Evolutionary conservation across 2,888 invertebrate genomes (phyloP).

Genomic region (Hydraecia micacea): DNA sequence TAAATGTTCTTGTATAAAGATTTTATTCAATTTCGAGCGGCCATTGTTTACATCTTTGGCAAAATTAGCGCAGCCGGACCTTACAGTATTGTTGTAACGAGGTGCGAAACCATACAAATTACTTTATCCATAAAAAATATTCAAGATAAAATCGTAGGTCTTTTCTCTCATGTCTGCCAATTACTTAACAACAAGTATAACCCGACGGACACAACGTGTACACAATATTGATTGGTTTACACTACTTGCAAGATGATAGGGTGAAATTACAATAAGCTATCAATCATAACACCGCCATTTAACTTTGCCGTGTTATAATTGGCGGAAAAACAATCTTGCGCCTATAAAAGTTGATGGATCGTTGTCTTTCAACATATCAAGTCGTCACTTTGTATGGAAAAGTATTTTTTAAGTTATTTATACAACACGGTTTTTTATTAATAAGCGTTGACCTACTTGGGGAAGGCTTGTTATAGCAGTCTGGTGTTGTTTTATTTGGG

Average conservation of each 20-base stretch:
- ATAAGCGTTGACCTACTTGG: neutral
- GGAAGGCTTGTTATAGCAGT: neutral
- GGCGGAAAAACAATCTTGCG: conserved; percentile 51
- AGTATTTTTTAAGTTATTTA: conserved; percentile 10
- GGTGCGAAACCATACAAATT: conserved; percentile 27
- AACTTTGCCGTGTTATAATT: conserved; percentile 50
- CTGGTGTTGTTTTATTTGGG: neutral
- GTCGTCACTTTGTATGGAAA: conserved; percentile 51
- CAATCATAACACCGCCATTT: conserved; percentile 52
- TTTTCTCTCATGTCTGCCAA: conserved; percentile 26
- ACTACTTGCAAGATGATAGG: conserved; percentile 37
- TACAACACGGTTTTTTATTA: conserved; percentile 23
- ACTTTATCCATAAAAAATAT: conserved; percentile 10
- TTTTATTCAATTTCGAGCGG: too few species aligned
- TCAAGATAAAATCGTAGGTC: conserved; percentile 28
- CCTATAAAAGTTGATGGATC: conserved; percentile 55
- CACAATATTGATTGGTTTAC: conserved; percentile 55
- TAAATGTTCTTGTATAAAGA: too few species aligned
- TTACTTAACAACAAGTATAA: conserved; percentile 28
- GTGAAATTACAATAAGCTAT: conserved; percentile 44
- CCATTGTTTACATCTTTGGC: too few species aligned
- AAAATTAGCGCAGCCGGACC: too few species aligned
- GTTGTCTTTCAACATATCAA: conserved; percentile 33
- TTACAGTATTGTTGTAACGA: conserved; percentile 1
- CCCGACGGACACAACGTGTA: conserved; percentile 1